phyloP scores from a whole-genome alignment of 2,797 vertebrate species.

The Coccyzus lansbergi region DNA sequence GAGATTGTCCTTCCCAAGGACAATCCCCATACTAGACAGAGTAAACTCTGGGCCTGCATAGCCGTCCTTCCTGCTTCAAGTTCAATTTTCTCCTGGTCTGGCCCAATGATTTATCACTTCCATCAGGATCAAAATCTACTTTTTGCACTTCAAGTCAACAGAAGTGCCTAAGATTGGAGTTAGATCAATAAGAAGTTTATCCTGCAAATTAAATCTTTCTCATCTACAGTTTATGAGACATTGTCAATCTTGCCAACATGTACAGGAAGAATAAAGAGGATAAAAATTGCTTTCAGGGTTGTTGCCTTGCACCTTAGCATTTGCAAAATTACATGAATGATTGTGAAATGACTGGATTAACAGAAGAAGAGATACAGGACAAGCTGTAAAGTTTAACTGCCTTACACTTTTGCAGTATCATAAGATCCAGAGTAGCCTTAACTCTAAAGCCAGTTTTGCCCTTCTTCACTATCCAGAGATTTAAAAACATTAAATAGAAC shows the following conservation, averaged over 20 bases:
- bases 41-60: not conserved
- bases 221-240: not conserved
- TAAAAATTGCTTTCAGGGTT: not conserved
- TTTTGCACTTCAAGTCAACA: slow-evolving; percentile 6
- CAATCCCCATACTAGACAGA: not conserved
- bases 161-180: not conserved
- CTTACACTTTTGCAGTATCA: not conserved
- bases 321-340: not conserved
- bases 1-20: not conserved
- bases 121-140: not conserved
- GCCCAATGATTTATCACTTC: not conserved
- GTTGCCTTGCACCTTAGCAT: not conserved
- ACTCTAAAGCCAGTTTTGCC: not conserved
- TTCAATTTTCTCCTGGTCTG: not conserved
- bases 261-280: not conserved
- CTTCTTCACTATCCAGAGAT: not conserved
- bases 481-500: not conserved
- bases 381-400: not conserved
- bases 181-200: slow-evolving; percentile 32
- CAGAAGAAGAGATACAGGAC: not conserved
- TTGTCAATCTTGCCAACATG: not conserved
- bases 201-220: slow-evolving; percentile 27
- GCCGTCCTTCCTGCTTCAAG: not conserved
- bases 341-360: not conserved
- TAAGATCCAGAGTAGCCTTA: not conserved